Evolutionary conservation across 2,797 vertebrate species (phyloP).

Genomic region (Oophaga sylvatica): DNA sequence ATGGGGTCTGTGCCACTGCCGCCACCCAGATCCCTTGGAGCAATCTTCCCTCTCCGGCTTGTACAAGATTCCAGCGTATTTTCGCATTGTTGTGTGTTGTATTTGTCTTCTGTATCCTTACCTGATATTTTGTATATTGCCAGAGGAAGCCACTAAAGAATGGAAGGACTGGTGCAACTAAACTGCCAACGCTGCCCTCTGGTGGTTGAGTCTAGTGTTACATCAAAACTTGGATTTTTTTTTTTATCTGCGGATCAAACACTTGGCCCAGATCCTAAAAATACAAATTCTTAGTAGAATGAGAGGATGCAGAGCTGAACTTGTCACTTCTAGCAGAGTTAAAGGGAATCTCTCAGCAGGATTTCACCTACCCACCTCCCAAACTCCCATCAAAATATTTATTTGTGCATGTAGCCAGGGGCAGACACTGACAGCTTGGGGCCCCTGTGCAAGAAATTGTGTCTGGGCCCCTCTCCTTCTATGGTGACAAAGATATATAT

Average conservation of each 20-base stretch:
- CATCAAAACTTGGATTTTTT: not conserved
- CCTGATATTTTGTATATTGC: not conserved
- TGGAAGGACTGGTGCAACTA: not conserved
- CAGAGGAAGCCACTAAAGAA: not conserved
- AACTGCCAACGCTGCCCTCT: constrained; percentile 29
- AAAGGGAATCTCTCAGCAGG: too few species aligned
- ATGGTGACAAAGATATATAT: too few species aligned
- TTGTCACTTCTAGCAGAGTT: not conserved
- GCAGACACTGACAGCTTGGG: too few species aligned
- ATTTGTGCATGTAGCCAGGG: too few species aligned
- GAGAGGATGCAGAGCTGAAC: not conserved
- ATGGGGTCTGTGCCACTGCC: not conserved
- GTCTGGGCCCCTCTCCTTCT: too few species aligned
- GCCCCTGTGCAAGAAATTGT: too few species aligned
- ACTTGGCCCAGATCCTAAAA: not conserved
- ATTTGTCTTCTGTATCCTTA: not conserved
- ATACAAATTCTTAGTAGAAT: not conserved
- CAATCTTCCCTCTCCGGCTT: too few species aligned
- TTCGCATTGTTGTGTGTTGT: not conserved
- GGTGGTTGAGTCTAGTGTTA: not conserved
- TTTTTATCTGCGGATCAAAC: not conserved
- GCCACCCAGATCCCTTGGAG: not conserved
- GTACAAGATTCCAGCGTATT: not conserved
- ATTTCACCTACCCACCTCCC: too few species aligned
- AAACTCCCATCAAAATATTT: too few species aligned